phyloP scores from a whole-genome alignment of 2,888 invertebrate species.

The Microctonus brassicae region DNA sequence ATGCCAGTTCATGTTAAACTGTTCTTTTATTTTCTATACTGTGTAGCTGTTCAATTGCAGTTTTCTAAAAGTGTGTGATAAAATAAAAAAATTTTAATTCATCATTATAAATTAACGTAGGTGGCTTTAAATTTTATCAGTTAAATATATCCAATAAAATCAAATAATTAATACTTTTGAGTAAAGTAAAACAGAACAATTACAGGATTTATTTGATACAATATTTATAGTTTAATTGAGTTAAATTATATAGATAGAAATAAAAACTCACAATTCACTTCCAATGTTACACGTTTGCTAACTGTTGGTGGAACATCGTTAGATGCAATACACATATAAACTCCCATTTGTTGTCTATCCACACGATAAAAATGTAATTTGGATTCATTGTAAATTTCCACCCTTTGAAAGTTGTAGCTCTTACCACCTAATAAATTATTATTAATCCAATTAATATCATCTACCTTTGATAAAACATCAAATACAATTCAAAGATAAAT shows the following conservation, averaged over 20 bases:
- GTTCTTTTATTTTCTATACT: not conserved
- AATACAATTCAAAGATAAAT: not conserved
- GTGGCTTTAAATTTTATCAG: too few relatives aligned
- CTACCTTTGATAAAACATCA: not conserved
- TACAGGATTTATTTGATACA: too few relatives aligned
- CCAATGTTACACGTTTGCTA: conserved; percentile 88
- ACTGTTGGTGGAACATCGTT: conserved; percentile 94
- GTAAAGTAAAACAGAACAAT: too few relatives aligned
- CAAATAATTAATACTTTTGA: too few relatives aligned
- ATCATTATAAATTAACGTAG: too few relatives aligned
- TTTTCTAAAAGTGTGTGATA: too few relatives aligned
- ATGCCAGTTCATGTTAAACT: not conserved
- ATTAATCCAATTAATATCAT: not conserved
- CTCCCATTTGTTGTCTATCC: conserved; percentile 91
- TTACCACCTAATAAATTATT: conserved; percentile 52
- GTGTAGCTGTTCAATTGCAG: too few relatives aligned
- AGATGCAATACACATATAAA: conserved; percentile 91
- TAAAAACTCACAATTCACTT: conserved; percentile 87
- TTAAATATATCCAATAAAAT: too few relatives aligned
- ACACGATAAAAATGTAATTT: conserved; percentile 82
- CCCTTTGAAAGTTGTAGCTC: conserved; percentile 34
- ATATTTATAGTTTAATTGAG: too few relatives aligned
- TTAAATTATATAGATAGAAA: not conserved
- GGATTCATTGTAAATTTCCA: conserved; percentile 82
- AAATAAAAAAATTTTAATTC: too few relatives aligned